Conservation (phyloP, 2,797 vertebrate genomes). For the Lacerta viridis region DNA sequence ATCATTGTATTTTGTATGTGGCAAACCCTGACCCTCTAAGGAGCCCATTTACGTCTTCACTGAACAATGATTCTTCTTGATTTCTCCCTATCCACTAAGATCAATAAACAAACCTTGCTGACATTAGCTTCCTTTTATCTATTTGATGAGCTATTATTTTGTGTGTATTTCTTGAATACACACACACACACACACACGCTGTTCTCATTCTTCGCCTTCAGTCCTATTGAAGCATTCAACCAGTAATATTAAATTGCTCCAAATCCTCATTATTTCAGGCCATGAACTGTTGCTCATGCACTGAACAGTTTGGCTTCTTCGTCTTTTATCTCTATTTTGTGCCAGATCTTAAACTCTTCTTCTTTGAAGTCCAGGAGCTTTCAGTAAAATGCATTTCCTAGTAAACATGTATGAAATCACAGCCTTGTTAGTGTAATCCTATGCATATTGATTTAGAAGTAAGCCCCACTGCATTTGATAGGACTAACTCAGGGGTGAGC, state of each 20-base stretch:
- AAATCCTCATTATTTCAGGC: slow-evolving; percentile 64
- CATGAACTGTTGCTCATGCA: slow-evolving; percentile 57
- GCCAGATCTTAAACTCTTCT: not conserved
- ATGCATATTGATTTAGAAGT: too few relatives aligned
- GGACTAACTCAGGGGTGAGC: too few relatives aligned
- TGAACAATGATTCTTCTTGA: slow-evolving; percentile 59
- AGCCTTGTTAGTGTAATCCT: not conserved
- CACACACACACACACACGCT: not conserved
- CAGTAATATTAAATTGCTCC: slow-evolving; percentile 59
- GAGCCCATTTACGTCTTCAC: slow-evolving; percentile 56
- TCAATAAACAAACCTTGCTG: slow-evolving; percentile 49
- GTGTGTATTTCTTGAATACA: slow-evolving; percentile 41
- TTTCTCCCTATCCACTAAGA: slow-evolving; percentile 52
- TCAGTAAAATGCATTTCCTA: not conserved
- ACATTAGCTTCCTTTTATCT: slow-evolving; percentile 53
- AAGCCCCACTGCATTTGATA: too few relatives aligned
- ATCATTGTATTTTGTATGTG: slow-evolving; percentile 38
- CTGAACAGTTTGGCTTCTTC: slow-evolving; percentile 68
- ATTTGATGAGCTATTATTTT: slow-evolving; percentile 60
- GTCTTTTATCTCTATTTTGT: slow-evolving; percentile 67
- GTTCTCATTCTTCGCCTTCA: slow-evolving; percentile 62
- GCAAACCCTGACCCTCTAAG: not conserved
- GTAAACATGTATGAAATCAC: not conserved
- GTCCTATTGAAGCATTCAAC: slow-evolving; percentile 54
- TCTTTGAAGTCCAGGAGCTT: not conserved